phyloP scores from a whole-genome alignment of 1,140 invertebrate species.

The Sycophaga agraensis region DNA sequence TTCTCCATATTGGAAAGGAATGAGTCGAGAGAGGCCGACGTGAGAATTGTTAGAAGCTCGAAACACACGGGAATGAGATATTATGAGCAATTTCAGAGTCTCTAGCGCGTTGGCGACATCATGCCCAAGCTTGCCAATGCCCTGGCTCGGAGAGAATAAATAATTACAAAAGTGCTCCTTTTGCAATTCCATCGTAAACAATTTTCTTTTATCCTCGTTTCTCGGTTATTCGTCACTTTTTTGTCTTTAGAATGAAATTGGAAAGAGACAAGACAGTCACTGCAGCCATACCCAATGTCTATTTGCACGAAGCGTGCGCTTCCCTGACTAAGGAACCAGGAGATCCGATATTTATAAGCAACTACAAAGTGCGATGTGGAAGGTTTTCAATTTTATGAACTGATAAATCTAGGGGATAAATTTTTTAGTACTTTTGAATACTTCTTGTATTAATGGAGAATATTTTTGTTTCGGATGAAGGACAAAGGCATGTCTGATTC shows the following conservation, averaged over 20 bases:
- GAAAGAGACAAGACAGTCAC: constrained; percentile 43
- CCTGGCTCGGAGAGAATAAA: constrained; percentile 67
- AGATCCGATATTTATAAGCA: too few relatives aligned
- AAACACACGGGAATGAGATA: constrained; percentile 33
- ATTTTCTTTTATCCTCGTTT: constrained; percentile 30
- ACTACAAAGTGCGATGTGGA: too few relatives aligned
- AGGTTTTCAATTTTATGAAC: too few relatives aligned
- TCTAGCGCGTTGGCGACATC: constrained; percentile 58
- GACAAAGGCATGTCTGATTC: too few relatives aligned
- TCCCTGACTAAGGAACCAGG: too few relatives aligned
- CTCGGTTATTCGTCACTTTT: constrained; percentile 23
- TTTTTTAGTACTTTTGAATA: too few relatives aligned
- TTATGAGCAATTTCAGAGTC: constrained; percentile 39
- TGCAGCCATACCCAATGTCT: constrained; percentile 58
- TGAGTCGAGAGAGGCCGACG: constrained; percentile 21
- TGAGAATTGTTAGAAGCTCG: constrained; percentile 30
- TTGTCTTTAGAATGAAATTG: constrained; percentile 37
- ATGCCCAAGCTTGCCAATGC: constrained; percentile 74
- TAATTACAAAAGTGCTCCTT: constrained; percentile 55
- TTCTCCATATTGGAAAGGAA: background rate
- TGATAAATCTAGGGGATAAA: too few relatives aligned
- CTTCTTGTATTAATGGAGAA: too few relatives aligned
- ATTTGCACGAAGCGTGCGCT: too few relatives aligned
- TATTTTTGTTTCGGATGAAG: too few relatives aligned
- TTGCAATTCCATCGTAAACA: constrained; percentile 42